Base-by-base conservation (phyloP, 2,797 vertebrate species). In the Pangasius krempfi region DNA sequence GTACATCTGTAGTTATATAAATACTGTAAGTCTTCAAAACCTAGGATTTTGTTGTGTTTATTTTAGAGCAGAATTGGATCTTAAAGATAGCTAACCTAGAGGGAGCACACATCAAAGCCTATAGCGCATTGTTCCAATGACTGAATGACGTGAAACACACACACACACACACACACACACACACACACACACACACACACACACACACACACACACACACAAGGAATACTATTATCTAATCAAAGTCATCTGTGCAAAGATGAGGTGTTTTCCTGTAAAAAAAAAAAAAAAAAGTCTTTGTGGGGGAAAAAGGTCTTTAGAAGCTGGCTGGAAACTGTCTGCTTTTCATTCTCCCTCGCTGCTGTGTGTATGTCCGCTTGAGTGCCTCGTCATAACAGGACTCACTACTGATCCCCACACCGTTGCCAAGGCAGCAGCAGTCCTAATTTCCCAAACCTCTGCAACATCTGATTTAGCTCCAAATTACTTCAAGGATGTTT, bases 361-460 rank as follows among this genome's bases (percentile, higher is more conserved):
- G 80, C 64, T 85, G 58, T 70, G 62, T 70, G 62, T 40, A 84
- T 80, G 86, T 89, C 82, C 18, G 86, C 86, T 84, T 87, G 86
- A 89, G 86, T 85, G 82, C 81, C 62, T 85, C 40, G 10, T 56
- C 76, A 84, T 60, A 87, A 85, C 62, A 85, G 60, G 73, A 83
- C 70, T 44, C 85, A 50, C 37, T 73, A 22, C 70, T 84, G 88
- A 87, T 84, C 70, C 56, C 20, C 54, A 85, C 52, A 33, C 66
- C 5, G 75, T 86, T 85, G 54, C 73, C 86, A 87, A 78, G 81
- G 75, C 86, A 89, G 85, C 88, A 70, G 78, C 2, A 68, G 72
- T 86, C 33, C 70, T 76, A 87, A 89, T 79, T 87, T 84, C 60
- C 66, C 54, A 33, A 81, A 82, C 50, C 37, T 64, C 40, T 73